These are phyloP conservation scores for Amazona guildingii DNA, from an alignment of 2,113 vertebrate species.

Conservation along the genomic window DNA sequence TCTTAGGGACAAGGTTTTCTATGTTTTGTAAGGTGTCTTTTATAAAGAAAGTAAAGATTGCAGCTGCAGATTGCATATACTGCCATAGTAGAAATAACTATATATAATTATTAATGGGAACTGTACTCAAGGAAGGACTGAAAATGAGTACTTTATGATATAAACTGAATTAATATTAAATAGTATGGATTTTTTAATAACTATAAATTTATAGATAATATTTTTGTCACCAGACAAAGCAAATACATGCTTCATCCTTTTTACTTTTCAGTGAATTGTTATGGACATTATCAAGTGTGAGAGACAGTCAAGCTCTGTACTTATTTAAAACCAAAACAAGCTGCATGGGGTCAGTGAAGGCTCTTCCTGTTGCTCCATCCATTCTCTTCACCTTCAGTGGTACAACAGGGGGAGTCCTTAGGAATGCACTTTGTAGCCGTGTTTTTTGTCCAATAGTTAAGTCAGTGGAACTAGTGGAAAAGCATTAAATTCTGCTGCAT, in stretches of 20 bases:
- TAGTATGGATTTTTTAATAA: neutral
- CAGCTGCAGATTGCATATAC: neutral
- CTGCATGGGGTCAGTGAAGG: neutral
- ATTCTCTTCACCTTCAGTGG: neutral
- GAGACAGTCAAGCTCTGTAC: neutral
- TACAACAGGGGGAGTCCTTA: neutral
- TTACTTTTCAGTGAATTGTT: neutral
- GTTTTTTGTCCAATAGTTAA: neutral
- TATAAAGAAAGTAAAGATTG: neutral
- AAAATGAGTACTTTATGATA: neutral
- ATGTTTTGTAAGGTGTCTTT: neutral
- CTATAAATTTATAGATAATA: neutral
- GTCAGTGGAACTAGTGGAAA: neutral
- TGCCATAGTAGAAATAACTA: neutral
- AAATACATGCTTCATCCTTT: neutral
- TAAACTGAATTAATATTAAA: neutral
- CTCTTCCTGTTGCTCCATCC: neutral
- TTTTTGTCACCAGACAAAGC: neutral
- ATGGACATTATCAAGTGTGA: neutral
- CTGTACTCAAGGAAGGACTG: neutral
- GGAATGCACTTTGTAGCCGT: neutral
- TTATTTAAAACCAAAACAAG: neutral
- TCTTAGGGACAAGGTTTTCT: neutral
- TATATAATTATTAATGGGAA: neutral
- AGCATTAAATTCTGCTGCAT: slow-evolving; percentile 36